These are phyloP conservation scores for Excalfactoria chinensis DNA, from an alignment of 2,113 vertebrate genomes.

Conservation along the genomic window DNA sequence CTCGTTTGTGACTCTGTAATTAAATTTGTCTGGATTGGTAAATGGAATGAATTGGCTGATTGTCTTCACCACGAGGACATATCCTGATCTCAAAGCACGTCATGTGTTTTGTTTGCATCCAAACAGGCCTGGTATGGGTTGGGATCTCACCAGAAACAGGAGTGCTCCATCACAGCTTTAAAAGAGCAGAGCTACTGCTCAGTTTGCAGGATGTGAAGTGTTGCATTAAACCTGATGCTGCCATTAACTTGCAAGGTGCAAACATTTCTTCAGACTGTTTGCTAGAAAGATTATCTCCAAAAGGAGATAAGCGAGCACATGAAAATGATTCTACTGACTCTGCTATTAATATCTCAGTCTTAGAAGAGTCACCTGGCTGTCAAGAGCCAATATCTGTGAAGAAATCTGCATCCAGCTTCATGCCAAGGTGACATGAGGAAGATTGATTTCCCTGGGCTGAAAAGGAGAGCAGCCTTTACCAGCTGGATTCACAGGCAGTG, in stretches of 20 bases:
- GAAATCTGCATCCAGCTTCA: neutral
- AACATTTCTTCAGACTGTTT: neutral
- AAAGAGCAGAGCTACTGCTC: neutral
- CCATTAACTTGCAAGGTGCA: neutral
- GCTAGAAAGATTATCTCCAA: neutral
- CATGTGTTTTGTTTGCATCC: neutral
- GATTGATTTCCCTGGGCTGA: neutral
- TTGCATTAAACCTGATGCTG: neutral
- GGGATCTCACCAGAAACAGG: neutral
- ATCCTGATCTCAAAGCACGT: neutral
- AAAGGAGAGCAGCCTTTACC: neutral
- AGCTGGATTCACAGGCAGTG: neutral
- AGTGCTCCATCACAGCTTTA: neutral
- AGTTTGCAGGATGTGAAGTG: neutral
- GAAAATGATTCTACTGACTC: neutral
- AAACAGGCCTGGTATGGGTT: neutral
- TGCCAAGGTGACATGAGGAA: neutral
- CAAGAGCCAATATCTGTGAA: neutral
- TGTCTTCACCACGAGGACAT: neutral
- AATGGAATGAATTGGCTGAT: neutral
- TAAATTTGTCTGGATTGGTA: slow-evolving; percentile 36
- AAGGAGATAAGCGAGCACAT: neutral
- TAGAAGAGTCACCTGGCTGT: neutral
- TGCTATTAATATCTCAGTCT: slow-evolving; percentile 15
- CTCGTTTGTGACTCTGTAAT: neutral